phyloP scores from a whole-genome alignment of 2,797 vertebrate species.

The Serranus cabrilla region DNA sequence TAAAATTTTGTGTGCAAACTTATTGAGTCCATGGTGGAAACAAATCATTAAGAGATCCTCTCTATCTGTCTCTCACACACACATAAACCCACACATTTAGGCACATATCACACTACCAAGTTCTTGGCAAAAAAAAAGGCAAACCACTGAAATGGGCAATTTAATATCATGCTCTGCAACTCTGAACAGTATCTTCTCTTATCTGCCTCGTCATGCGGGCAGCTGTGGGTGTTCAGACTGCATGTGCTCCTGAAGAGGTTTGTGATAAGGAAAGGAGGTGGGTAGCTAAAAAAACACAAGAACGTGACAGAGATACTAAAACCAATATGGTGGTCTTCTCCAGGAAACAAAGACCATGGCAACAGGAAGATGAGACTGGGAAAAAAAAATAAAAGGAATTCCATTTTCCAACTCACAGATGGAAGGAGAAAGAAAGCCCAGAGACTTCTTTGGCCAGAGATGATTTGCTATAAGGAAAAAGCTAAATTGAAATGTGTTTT shows the following conservation, averaged over 20 bases:
- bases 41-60: constrained; percentile 1
- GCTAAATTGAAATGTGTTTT: not conserved
- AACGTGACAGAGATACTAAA: constrained; percentile 52
- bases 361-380: not conserved
- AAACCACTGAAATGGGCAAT: constrained; percentile 69
- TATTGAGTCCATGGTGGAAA: not conserved
- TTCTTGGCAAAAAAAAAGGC: not conserved
- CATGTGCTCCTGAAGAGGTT: constrained; percentile 47
- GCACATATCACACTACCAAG: not conserved
- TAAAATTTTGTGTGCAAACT: not conserved
- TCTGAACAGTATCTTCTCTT: constrained; percentile 67
- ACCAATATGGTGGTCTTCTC: constrained; percentile 20
- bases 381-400: not conserved
- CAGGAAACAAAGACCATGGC: constrained; percentile 17
- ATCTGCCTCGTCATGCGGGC: constrained; percentile 66
- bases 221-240: constrained; percentile 57
- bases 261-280: constrained; percentile 53
- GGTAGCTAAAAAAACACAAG: not conserved
- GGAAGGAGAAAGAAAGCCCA: not conserved
- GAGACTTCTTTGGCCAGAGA: not conserved
- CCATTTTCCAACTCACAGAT: constrained; percentile 18
- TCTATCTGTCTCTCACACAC: not conserved
- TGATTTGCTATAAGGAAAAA: constrained; percentile 5
- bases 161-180: constrained; percentile 76
- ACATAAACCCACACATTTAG: constrained; percentile 7